phyloP scores from a whole-genome alignment of 2,113 vertebrate species.

The Synodontis membranacea region DNA sequence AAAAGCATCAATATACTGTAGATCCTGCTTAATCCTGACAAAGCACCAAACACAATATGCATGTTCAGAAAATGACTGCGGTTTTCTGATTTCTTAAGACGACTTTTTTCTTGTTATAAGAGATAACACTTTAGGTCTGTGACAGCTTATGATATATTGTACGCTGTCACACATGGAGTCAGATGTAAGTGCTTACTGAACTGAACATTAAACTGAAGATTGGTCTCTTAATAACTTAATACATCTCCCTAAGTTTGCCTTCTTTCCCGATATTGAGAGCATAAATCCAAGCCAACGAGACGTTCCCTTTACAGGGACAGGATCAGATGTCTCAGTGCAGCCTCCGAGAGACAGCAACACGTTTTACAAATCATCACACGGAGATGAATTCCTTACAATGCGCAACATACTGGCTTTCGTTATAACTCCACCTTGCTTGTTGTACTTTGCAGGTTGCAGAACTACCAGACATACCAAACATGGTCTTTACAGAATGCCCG shows the following conservation, averaged over 20 bases:
- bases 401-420: not conserved
- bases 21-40: not conserved
- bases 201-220: conserved; percentile 1
- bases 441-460: not conserved
- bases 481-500: too few species aligned
- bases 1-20: not conserved
- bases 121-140: not conserved
- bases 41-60: not conserved
- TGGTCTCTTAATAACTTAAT: not conserved
- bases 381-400: not conserved
- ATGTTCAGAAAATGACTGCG: not conserved
- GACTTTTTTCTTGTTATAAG: not conserved
- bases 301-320: not conserved
- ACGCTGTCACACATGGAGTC: conserved; percentile 5
- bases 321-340: not conserved
- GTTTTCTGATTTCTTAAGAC: not conserved
- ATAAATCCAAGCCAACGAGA: conserved; percentile 8
- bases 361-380: not conserved
- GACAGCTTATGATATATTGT: not conserved
- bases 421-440: not conserved
- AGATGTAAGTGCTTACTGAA: not conserved
- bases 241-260: not conserved
- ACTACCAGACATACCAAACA: not conserved
- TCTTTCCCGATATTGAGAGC: not conserved
- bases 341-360: not conserved